These are phyloP conservation scores for Tenthredo notha DNA, from an alignment of 2,888 invertebrate genomes.

Conservation along the genomic window DNA sequence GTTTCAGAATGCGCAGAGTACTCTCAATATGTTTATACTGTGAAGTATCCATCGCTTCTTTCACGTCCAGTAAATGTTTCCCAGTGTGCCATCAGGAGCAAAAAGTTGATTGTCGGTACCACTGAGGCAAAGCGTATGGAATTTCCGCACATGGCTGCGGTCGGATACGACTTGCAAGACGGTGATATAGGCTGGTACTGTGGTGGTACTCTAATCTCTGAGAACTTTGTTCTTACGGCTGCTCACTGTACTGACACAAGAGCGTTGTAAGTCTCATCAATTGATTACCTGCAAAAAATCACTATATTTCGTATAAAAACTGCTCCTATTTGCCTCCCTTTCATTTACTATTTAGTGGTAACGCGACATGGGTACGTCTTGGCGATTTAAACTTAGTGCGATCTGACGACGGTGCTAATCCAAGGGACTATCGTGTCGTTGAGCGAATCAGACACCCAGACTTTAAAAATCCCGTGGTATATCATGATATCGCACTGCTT, in stretches of 20 bases:
- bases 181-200: background rate
- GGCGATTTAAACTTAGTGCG: conserved; percentile 78
- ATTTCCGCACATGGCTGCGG: conserved; percentile 74
- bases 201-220: conserved; percentile 77
- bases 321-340: background rate
- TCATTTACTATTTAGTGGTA: conserved; percentile 71
- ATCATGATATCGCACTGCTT: conserved; percentile 80
- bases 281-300: background rate
- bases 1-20: background rate
- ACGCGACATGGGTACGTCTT: conserved; percentile 76
- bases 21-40: conserved; percentile 64
- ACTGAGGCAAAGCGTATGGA: conserved; percentile 68
- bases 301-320: background rate
- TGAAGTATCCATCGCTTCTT: conserved; percentile 59
- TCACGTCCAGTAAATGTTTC: conserved; percentile 64
- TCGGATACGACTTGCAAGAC: conserved; percentile 64
- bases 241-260: conserved; percentile 81
- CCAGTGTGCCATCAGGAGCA: conserved; percentile 65
- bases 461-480: conserved; percentile 75
- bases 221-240: conserved; percentile 84
- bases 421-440: conserved; percentile 73
- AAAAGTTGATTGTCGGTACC: conserved; percentile 70
- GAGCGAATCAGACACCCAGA: conserved; percentile 76
- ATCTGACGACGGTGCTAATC: conserved; percentile 73
- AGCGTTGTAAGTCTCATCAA: conserved; percentile 54